Base-by-base conservation (phyloP, 2,113 vertebrate species). In the Athene cunicularia region DNA sequence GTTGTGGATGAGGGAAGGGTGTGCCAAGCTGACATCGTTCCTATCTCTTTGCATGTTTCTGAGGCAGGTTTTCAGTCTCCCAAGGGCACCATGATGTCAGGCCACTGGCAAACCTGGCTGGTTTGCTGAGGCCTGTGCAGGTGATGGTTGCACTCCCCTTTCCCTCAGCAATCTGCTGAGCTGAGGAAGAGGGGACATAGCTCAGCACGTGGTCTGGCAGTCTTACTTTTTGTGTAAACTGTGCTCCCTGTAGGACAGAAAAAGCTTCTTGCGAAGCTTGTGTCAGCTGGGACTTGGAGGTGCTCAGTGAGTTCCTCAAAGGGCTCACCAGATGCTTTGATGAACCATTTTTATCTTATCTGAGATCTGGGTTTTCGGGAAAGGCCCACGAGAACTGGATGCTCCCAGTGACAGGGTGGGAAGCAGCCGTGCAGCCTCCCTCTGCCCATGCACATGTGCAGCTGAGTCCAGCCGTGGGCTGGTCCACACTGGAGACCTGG, bases 331-430 rank as follows among this genome's bases (percentile, higher is more conserved):
- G 7, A 14, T 87, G 43, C 21, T 75, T 80, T 77, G 47, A 50
- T 75, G 80, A 72, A 45, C 7, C 1, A 0, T 68, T 90, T 81
- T 55, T 75, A 41, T 58, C 26, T 80, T 58, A 21, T 39, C 8
- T 27, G 77, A 71, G 47, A 19, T 72, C 8, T 1, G 8, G 30
- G 17, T 68, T 92, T 90, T 47, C 53, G 15, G 63, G 32, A 53
- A 59, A 60, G 58, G 19, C 55, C n/a, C 2, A 0, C 0, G 3
- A 68, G 50, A 33, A 35, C 47, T 43, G 22, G 23, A 12, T 75
- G 32, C 11, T 71, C 28, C 45, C 45, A 22, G 33, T 35, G 55
- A 30, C 47, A 33, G n/a, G 5, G 24, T 41, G 59, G 64, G 72
- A 71, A 86, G 63, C 72, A 74, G 72, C 59, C 1, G 0, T 74